Evolutionary conservation across 1,140 invertebrate species (phyloP).

Genomic region (Philaenus spumarius): DNA sequence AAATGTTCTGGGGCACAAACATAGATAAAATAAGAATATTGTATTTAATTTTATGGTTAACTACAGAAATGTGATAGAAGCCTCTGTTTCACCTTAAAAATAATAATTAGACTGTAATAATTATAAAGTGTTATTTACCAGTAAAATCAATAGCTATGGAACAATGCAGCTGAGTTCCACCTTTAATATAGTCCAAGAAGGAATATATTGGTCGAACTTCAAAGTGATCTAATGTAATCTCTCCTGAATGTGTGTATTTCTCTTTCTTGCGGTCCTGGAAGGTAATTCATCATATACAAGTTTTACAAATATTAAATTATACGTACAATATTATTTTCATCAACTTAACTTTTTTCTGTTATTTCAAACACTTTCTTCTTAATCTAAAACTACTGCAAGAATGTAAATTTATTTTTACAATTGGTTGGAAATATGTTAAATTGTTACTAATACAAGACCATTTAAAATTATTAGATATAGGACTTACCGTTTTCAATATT

Average conservation of each 20-base stretch:
- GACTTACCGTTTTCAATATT: no score
- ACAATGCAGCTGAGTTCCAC: conserved; percentile 46
- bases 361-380: conserved; percentile 1
- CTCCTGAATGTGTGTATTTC: conserved; percentile 37
- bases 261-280: conserved; percentile 32
- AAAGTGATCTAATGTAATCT: conserved; percentile 33
- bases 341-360: not conserved
- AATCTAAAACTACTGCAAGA: not conserved
- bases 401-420: not conserved
- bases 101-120: no score
- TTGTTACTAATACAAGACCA: no score
- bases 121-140: conserved; percentile 32
- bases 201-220: conserved; percentile 40
- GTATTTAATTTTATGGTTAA: no score
- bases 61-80: no score
- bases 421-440: no score
- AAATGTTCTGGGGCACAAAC: no score
- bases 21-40: no score
- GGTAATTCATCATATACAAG: conserved; percentile 21
- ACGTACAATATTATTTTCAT: not conserved
- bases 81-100: no score
- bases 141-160: conserved; percentile 56
- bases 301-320: not conserved
- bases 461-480: no score
- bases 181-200: conserved; percentile 53